A percentile compares a stretch with the other conserved stretches of the same genome.
These are phyloP conservation scores for Zaprionus camerounensis DNA, from an alignment of 1,140 invertebrate genomes.

Conservation along the genomic window DNA sequence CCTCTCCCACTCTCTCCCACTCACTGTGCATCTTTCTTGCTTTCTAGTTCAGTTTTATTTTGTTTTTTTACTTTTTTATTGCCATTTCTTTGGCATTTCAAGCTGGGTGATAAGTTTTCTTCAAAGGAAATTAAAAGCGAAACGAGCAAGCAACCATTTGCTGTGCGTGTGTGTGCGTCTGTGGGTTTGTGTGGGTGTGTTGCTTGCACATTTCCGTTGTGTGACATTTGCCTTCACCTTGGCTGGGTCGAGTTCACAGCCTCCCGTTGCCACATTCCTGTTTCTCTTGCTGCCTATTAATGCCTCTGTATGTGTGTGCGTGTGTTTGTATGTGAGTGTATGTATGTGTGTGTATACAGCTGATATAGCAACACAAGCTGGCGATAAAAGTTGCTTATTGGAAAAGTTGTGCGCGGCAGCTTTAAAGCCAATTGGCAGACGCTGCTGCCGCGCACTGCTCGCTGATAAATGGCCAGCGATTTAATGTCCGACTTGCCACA, in stretches of 20 bases:
- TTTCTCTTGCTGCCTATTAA: not conserved
- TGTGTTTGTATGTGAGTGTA: slow-evolving; percentile 7
- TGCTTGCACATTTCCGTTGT: slow-evolving; percentile 49
- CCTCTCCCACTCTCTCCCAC: not conserved
- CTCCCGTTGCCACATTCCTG: not conserved
- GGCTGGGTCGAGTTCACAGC: slow-evolving; percentile 45
- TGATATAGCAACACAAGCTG: slow-evolving; percentile 48
- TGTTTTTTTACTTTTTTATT: slow-evolving; percentile 40
- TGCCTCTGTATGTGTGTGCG: not conserved
- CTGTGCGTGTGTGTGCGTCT: not conserved
- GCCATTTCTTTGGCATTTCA: slow-evolving; percentile 54
- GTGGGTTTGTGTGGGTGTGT: not conserved
- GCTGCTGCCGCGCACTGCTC: not conserved
- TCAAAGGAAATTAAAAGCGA: slow-evolving; percentile 60
- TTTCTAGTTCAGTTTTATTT: slow-evolving; percentile 33
- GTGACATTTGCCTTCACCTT: slow-evolving; percentile 58
- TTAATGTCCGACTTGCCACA: slow-evolving; percentile 35
- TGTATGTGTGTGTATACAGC: slow-evolving; percentile 16
- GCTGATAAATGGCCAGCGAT: slow-evolving; percentile 45
- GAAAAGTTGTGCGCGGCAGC: slow-evolving; percentile 47
- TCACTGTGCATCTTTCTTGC: not conserved
- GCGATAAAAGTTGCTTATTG: slow-evolving; percentile 57
- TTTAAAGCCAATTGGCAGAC: slow-evolving; percentile 51
- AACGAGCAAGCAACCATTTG: slow-evolving; percentile 34
- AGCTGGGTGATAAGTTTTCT: slow-evolving; percentile 55